A percentile compares a stretch with the other conserved stretches of the same genome.
phyloP scores from a whole-genome alignment of 2,113 vertebrate genomes.

The Neotragus moschatus region DNA sequence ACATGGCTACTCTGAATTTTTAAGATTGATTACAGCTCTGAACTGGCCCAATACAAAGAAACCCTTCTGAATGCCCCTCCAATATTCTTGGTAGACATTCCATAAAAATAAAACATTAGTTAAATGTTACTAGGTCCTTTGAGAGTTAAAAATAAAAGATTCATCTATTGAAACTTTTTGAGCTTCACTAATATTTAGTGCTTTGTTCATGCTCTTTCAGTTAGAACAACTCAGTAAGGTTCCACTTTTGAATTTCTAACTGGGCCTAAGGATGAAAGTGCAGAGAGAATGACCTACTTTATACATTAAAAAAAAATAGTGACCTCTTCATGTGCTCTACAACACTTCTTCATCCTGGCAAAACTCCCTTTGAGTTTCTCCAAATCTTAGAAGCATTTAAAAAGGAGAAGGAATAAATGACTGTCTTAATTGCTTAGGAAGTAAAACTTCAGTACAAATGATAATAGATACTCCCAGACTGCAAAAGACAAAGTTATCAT shows the following conservation, averaged over 20 bases:
- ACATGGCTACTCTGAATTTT: background rate
- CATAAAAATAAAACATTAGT: background rate
- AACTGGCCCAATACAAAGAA: background rate
- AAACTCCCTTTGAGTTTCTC: background rate
- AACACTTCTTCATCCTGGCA: background rate
- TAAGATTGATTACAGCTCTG: background rate
- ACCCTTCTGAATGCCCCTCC: background rate
- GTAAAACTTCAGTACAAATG: background rate
- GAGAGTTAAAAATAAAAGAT: background rate
- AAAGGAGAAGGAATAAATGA: background rate
- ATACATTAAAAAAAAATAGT: background rate
- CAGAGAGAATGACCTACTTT: constrained; percentile 6
- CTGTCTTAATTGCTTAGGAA: background rate
- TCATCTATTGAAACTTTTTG: background rate
- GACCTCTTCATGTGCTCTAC: background rate
- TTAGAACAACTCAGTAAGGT: background rate
- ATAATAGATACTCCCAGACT: background rate
- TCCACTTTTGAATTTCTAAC: background rate
- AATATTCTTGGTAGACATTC: background rate
- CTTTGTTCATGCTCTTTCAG: background rate
- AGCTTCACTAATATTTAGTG: background rate
- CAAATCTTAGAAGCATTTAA: background rate
- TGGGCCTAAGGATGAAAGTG: background rate
- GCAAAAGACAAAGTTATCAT: background rate
- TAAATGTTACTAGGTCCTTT: background rate